phyloP scores from a whole-genome alignment of 2,888 invertebrate species.

The Drosophila mercatorum region DNA sequence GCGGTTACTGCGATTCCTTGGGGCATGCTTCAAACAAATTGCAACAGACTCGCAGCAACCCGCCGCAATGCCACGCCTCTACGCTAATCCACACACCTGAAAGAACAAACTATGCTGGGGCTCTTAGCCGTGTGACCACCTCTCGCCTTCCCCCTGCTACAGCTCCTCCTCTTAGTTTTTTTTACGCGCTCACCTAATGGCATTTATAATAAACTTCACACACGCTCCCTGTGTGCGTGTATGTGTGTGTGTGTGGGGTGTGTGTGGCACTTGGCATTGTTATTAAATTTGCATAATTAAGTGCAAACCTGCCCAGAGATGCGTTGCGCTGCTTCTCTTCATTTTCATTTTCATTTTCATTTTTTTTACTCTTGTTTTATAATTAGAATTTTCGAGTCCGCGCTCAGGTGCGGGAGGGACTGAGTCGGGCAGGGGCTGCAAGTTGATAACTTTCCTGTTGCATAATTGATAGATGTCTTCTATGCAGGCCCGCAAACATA shows the following conservation, averaged over 20 bases:
- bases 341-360: constrained; percentile 1
- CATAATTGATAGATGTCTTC: constrained; percentile 10
- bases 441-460: constrained; percentile 3
- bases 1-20: constrained; percentile 58
- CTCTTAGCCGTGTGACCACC: not conserved
- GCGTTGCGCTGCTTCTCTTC: constrained; percentile 34
- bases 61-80: not conserved
- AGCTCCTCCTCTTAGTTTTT: constrained; percentile 8
- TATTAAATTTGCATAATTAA: constrained; percentile 78
- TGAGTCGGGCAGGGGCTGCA: not conserved
- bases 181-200: constrained; percentile 54
- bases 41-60: constrained; percentile 37
- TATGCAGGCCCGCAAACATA: constrained; percentile 3
- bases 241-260: constrained; percentile 11
- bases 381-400: constrained; percentile 51
- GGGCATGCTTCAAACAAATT: constrained; percentile 72
- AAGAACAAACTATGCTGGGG: constrained; percentile 17
- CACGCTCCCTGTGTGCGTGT: constrained; percentile 10
- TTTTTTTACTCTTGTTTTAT: constrained; percentile 37
- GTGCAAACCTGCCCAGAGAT: constrained; percentile 57
- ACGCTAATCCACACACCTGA: constrained; percentile 9
- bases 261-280: constrained; percentile 61
- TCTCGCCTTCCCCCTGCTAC: not conserved
- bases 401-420: not conserved
- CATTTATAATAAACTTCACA: constrained; percentile 63